Percentiles rank a stretch among this genome's conserved stretches.
These are phyloP conservation scores for Elgonia sp. DNA, from an alignment of 2,888 invertebrate genomes.

Conservation along the genomic window DNA sequence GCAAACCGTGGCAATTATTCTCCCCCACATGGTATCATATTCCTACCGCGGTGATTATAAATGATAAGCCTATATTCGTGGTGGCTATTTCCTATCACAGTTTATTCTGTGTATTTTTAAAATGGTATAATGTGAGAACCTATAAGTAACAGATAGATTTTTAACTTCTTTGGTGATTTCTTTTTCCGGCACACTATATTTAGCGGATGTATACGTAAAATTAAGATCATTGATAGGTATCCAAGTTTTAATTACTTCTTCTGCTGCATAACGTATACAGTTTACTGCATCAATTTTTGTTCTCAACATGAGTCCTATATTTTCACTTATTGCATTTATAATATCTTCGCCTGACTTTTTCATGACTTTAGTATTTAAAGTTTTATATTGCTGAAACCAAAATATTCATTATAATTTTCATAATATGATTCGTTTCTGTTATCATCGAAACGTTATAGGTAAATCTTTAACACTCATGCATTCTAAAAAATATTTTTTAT, in stretches of 20 bases:
- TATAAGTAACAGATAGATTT: slow-evolving; percentile 60
- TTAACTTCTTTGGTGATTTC: slow-evolving; percentile 22
- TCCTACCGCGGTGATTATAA: too few species aligned
- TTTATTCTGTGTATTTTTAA: neutral
- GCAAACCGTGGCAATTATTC: too few species aligned
- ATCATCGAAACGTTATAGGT: too few species aligned
- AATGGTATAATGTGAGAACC: slow-evolving; percentile 6
- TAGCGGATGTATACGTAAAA: slow-evolving; percentile 93
- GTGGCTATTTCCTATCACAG: too few species aligned
- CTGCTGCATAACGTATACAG: slow-evolving; percentile 93
- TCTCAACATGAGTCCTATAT: slow-evolving; percentile 94
- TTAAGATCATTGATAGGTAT: slow-evolving; percentile 85
- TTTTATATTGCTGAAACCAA: slow-evolving; percentile 91
- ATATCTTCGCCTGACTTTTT: slow-evolving; percentile 93
- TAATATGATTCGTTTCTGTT: too few species aligned
- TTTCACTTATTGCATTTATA: slow-evolving; percentile 93
- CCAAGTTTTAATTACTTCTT: slow-evolving; percentile 90
- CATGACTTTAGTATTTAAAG: slow-evolving; percentile 93
- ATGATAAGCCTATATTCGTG: too few species aligned
- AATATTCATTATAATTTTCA: too few species aligned
- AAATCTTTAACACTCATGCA: too few species aligned
- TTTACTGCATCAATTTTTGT: slow-evolving; percentile 96
- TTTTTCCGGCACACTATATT: slow-evolving; percentile 89
- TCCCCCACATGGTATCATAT: too few species aligned
- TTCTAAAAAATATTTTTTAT: too few species aligned